Conservation (phyloP, 1,140 invertebrate species). For the Sycophila sp. region DNA sequence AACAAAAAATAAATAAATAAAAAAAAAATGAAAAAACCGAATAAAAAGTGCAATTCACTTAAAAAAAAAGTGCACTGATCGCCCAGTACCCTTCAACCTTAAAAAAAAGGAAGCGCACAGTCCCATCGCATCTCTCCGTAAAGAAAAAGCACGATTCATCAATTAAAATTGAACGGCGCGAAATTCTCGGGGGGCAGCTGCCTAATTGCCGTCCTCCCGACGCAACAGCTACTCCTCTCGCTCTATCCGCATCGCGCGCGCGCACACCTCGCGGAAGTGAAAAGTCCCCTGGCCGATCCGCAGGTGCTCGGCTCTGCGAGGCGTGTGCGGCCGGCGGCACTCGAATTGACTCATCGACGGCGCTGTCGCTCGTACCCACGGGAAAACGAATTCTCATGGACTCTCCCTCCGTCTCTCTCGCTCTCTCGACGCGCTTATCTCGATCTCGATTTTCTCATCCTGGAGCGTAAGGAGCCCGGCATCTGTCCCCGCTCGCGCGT, state of each 20-base stretch:
- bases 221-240: too few relatives aligned
- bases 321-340: neutral
- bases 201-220: neutral
- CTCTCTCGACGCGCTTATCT: neutral
- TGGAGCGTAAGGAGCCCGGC: neutral
- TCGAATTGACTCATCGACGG: conserved; percentile 17
- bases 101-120: neutral
- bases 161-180: conserved; percentile 11
- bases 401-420: neutral
- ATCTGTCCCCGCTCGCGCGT: neutral
- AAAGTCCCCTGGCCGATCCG: neutral
- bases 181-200: neutral
- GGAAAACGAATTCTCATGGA: conserved; percentile 17
- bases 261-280: neutral
- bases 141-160: conserved; percentile 9
- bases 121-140: neutral
- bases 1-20: too few relatives aligned
- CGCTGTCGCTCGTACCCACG: neutral
- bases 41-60: too few relatives aligned
- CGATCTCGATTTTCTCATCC: neutral
- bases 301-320: neutral
- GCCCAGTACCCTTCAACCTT: neutral
- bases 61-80: too few relatives aligned
- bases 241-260: neutral
- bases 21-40: too few relatives aligned